Evolutionary conservation across 2,113 vertebrate genomes (phyloP), one percentile per base, ranked within the genome.

Genomic region (Clarias batrachus): DNA sequence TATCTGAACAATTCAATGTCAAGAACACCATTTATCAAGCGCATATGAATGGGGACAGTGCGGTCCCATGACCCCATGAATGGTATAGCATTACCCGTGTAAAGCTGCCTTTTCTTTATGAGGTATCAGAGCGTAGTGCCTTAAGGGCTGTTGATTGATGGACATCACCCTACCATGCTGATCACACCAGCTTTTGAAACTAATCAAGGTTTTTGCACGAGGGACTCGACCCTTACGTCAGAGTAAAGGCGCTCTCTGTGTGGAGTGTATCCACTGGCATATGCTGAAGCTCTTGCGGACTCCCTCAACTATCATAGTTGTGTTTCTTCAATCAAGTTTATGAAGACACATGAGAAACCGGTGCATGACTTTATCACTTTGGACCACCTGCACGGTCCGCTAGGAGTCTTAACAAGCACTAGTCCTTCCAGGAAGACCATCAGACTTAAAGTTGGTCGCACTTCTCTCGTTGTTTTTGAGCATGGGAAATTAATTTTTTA

Each of bases 1-100:
- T 83, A 83, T 83, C 66, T 73, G 82, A 83, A 83, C 82, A 37
- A 73, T 41, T 81, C 78, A 25, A 81, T 41, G 82, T 83, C 82
- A 71, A 63, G 37, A 52, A 65, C 37, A 62, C 62, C 84, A 56
- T 78, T 79, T 79, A 85, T 66, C 73, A 78, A 77, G 48, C 23
- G 30, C 37, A 30, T 66, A 78, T 56, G 74, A 79, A 85, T 85
- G 73, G 74, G 84, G 70, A 84, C 33, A 59, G 56, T 84, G 70
- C 37, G 21, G 83, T 84, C 83, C 70, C 83, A 74, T 73, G 70
- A 74, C 70, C 83, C 70, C 12, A 21, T n/a, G 70, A 62, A 56
- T 23, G 82, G 82, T 57, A 83, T 71, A 83, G 25, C 66, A 57
- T 83, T 83, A 83, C 82, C 27, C 52, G 65, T 68, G 65, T 68